Base-by-base conservation (phyloP, 2,888 invertebrate species). In the Uropetala carovei region DNA sequence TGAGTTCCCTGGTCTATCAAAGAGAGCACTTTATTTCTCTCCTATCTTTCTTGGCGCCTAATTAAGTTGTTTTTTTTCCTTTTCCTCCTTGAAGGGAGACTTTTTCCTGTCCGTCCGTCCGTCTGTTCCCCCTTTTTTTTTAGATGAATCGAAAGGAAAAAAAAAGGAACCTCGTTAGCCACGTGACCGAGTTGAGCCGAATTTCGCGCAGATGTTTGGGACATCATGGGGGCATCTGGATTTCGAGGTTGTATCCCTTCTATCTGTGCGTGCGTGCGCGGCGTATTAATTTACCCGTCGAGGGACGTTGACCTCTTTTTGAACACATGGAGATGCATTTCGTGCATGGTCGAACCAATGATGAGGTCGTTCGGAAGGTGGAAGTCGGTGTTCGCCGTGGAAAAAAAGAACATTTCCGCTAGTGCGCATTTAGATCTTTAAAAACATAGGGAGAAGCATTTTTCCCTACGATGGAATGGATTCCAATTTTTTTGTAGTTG, bases 131-230 rank as follows among this genome's bases (percentile, higher is more conserved):
- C 75, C 22, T 75, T 27, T 75, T n/a, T n/a, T n/a, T n/a, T n/a
- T n/a, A n/a, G n/a, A 27, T 13, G 75, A 14, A 27, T 8, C 13
- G 27, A 75, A 22, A 9, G n/a, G n/a, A n/a, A n/a, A n/a, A 18
- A 75, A 75, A 22, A 14, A 75, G 22, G 75, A 75, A 13, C 22
- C 75, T 75, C 22, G 75, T 75, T 75, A 75, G 27, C 75, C 75
- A 75, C 75, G 75, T 75, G 75, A 75, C 75, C 75, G 75, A 27
- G 14, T 13, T 27, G 75, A 75, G 75, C 27, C 75, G 75, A 75
- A 75, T 75, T 75, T 75, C 27, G 75, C 75, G 75, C 75, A 75
- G 75, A 75, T 75, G 75, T 75, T 75, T 75, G 75, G 10, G 75
- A 75, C 75, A 75, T 22, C 27, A 75, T 75, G 75, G 27, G 75